Base-by-base conservation (phyloP, 2,797 vertebrate species). In the Darevskia nairensis region DNA sequence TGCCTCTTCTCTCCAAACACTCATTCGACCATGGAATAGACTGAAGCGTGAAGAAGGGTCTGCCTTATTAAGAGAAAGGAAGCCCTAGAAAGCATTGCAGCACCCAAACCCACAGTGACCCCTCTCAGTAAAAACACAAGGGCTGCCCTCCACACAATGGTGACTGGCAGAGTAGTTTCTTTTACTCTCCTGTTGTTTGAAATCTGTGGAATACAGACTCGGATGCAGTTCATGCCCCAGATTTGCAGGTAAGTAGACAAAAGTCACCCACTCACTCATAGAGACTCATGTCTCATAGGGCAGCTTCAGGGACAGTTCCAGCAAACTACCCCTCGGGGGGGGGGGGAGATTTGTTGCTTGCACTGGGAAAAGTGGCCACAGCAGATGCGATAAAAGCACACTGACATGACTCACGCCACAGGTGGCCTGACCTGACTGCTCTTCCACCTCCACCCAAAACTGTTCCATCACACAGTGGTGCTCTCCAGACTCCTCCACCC, bases 21-120 rank as follows among this genome's bases (percentile, higher is more conserved):
- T 15, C 90, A 66, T 85, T 77, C 80, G 89, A 85, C 87, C 91
- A 9, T 80, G 85, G 41, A 86, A 79, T 19, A 10, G 46, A 77
- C 0, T 66, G 50, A 1, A 85, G 44, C 39, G 82, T 50, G 23
- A 32, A 92, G 82, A 64, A 89, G 50, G 50, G 50, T 55, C 13
- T 55, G 1, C 0, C 90, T 50, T 89, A 88, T 82, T 84, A 90
- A 35, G 25, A 39, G 50, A 91, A 83, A 94, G 87, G 2, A 39
- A 92, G 23, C 35, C 10, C 23, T 17, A 27, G 15, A 55, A 41
- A 80, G 8, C 17, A 41, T 19, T 8, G 10, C 29, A 71, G 27
- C n/a, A 82, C 29, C 32, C 6, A 64, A 25, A 23, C 19, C 15
- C 76, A 41, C 80, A 79, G 44, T 84, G 32, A 17, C 8, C 66